These are phyloP conservation scores for Toxotes chatareus DNA, from an alignment of 2,113 vertebrate genomes.

Conservation along the genomic window DNA sequence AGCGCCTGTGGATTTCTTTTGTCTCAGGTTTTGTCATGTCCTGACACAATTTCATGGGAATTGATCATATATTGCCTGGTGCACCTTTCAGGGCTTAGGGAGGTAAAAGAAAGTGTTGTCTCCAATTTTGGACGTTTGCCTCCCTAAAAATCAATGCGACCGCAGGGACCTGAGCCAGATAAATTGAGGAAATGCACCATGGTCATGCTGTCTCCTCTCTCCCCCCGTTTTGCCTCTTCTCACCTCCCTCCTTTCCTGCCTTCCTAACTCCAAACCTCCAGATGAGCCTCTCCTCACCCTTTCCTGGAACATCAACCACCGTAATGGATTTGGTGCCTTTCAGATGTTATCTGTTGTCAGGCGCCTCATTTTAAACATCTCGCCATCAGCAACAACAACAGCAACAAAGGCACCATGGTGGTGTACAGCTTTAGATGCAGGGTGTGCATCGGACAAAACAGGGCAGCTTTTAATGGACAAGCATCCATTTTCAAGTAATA, in stretches of 20 bases:
- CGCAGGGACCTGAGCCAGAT: neutral
- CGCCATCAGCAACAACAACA: constrained; percentile 31
- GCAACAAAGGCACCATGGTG: neutral
- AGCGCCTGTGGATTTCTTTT: neutral
- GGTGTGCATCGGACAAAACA: constrained; percentile 21
- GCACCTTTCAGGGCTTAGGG: neutral
- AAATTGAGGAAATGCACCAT: constrained; percentile 25
- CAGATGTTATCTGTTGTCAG: constrained; percentile 76
- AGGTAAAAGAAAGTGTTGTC: neutral
- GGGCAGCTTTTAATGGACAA: constrained; percentile 49
- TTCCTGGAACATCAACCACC: constrained; percentile 63
- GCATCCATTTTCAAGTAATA: constrained; percentile 14
- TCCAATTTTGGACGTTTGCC: neutral
- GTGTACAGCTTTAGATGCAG: constrained; percentile 24
- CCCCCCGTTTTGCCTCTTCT: constrained; percentile 17
- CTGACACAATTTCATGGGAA: neutral
- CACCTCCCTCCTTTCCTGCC: constrained; percentile 22
- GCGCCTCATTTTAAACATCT: constrained; percentile 67
- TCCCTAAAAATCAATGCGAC: constrained; percentile 35
- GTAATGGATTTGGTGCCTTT: constrained; percentile 73
- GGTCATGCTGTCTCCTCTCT: constrained; percentile 18
- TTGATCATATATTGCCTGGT: neutral
- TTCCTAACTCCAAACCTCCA: constrained; percentile 37
- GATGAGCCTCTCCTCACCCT: constrained; percentile 36
- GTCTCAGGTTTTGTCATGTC: neutral